Evolutionary conservation across 2,113 vertebrate species (phyloP), one percentile per base, ranked within the genome.

Genomic region (Falcunculus frontatus): DNA sequence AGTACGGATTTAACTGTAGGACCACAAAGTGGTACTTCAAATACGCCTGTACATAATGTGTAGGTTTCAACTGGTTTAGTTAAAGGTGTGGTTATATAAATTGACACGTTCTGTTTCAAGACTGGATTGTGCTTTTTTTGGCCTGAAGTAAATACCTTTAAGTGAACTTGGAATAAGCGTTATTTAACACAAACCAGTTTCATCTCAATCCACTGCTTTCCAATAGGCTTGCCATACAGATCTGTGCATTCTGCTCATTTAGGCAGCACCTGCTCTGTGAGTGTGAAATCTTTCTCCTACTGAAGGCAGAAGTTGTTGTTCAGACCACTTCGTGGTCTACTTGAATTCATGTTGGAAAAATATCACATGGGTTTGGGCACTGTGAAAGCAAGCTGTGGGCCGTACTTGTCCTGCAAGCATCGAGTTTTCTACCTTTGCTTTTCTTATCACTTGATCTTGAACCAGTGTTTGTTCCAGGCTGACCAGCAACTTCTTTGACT

Each of bases 31-130:
- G 53, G 14, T 13, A n/a, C 42, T 86, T 93, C 46, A 41, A 37
- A 59, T 72, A 14, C 0, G 0, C 18, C 42, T 32, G 3, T 41
- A 33, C 8, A 0, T 44, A 32, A 27, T 6, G 7, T 35, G 25
- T 80, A 50, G 5, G 16, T 69, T 87, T 69, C 74, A 47, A 1
- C 7, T 65, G 37, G 12, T 69, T 78, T 84, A 64, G 18, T 37
- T 87, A 41, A 74, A 57, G n/a, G 8, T 27, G 25, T 29, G 65
- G 8, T 81, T 49, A 7, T 49, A 10, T 75, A 30, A 85, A 41
- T 29, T 85, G 30, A 57, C 12, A 4, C 7, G 14, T 27, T 78
- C 29, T 47, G 2, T 41, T 67, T n/a, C 32, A 67, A 75, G 64
- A 74, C 15, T 35, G 37, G 27, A 9, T 16, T 73, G 49, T 84